A percentile compares a stretch with the other conserved stretches of the same genome.
Conservation (phyloP, 2,113 vertebrate species). For the Chiloscyllium plagiosum region DNA sequence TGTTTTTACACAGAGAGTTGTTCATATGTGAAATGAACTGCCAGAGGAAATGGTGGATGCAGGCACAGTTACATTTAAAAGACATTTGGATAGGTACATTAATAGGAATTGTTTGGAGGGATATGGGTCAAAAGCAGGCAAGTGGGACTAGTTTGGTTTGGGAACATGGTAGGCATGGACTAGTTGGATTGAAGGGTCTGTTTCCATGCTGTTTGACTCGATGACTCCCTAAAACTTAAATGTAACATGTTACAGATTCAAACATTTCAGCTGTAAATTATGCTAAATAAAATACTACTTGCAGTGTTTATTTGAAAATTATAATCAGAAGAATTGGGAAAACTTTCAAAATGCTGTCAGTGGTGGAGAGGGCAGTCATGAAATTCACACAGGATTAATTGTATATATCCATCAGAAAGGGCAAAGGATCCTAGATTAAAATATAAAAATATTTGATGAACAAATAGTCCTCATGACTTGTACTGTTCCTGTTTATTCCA, state of each 20-base stretch:
- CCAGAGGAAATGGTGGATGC: too few species aligned
- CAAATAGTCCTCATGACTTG: background rate
- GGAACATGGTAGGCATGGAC: too few species aligned
- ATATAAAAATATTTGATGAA: background rate
- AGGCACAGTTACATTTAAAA: too few species aligned
- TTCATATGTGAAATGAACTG: too few species aligned
- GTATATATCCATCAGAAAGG: background rate
- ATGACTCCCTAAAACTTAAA: background rate
- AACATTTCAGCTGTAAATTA: background rate
- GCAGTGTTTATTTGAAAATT: background rate
- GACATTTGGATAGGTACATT: too few species aligned
- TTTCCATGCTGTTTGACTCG: too few species aligned
- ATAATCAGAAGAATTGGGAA: background rate
- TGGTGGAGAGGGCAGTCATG: background rate
- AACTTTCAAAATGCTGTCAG: background rate
- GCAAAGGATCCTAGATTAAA: background rate
- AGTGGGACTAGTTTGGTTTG: too few species aligned
- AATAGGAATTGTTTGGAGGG: too few species aligned
- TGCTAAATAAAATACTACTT: background rate
- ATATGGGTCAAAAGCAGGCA: too few species aligned
- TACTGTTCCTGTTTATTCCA: background rate
- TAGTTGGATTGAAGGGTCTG: too few species aligned
- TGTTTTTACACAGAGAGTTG: too few species aligned
- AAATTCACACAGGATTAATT: constrained; percentile 1
- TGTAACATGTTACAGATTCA: background rate